phyloP scores from a whole-genome alignment of 2,888 invertebrate species.

The Campopleginae sp. region DNA sequence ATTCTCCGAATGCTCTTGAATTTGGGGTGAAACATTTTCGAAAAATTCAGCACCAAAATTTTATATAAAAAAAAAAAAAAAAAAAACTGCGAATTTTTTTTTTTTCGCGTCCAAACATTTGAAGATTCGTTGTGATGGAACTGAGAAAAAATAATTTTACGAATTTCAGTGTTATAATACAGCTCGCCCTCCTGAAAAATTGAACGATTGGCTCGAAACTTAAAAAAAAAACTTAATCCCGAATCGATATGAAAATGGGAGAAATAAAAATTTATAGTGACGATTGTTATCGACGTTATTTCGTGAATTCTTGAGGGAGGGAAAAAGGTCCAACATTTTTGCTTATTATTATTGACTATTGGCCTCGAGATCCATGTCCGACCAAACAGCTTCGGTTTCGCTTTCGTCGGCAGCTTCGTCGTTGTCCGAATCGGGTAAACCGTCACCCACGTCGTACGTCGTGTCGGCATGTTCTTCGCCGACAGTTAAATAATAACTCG shows the following conservation, averaged over 20 bases:
- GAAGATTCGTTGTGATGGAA: not conserved
- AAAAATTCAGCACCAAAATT: not conserved
- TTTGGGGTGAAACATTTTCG: not conserved
- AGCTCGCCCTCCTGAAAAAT: not conserved
- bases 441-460: constrained; percentile 85
- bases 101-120: not conserved
- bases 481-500: constrained; percentile 85
- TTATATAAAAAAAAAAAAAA: no score
- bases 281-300: constrained; percentile 7
- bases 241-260: not conserved
- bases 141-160: not conserved
- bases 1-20: not conserved
- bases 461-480: constrained; percentile 85
- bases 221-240: constrained; percentile 3
- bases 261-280: not conserved
- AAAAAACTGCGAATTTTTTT: not conserved
- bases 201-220: not conserved
- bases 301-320: not conserved
- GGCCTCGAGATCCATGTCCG: constrained; percentile 87
- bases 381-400: constrained; percentile 87
- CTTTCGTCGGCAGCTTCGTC: constrained; percentile 85
- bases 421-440: constrained; percentile 83
- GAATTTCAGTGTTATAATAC: not conserved
- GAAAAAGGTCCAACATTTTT: constrained; percentile 8
- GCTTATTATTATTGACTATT: constrained; percentile 80